phyloP scores from a whole-genome alignment of 2,888 invertebrate genomes.

The Perdita meconis region DNA sequence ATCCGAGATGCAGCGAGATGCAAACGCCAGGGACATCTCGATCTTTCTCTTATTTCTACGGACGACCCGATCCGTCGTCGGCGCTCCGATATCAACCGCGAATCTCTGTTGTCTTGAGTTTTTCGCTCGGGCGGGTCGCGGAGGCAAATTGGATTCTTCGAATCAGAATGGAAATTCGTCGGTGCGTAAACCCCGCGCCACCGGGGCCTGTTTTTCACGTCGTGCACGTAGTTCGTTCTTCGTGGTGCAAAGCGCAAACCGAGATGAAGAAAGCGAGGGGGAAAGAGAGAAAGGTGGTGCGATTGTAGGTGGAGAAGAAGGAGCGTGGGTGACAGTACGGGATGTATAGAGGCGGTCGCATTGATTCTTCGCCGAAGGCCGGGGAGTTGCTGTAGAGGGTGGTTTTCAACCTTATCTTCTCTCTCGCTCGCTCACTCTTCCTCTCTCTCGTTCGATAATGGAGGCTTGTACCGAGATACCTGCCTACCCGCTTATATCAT shows the following conservation, averaged over 20 bases:
- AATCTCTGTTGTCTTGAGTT: constrained; percentile 50
- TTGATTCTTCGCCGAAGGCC: constrained; percentile 68
- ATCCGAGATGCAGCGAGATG: constrained; percentile 16
- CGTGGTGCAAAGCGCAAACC: background rate
- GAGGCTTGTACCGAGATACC: constrained; percentile 57
- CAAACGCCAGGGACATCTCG: background rate
- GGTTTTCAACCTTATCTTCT: constrained; percentile 48
- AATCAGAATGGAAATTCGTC: constrained; percentile 62
- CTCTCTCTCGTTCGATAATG: constrained; percentile 64
- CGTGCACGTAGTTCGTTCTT: constrained; percentile 48
- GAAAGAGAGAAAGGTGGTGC: background rate
- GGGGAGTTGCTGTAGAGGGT: constrained; percentile 38
- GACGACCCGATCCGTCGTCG: background rate
- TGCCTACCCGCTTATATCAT: constrained; percentile 36
- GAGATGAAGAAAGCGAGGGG: background rate
- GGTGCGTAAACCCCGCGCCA: constrained; percentile 52
- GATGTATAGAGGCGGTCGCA: constrained; percentile 58
- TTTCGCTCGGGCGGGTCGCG: constrained; percentile 45
- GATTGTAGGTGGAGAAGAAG: constrained; percentile 23
- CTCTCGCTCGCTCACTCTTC: constrained; percentile 29
- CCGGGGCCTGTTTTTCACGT: constrained; percentile 40
- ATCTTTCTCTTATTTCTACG: constrained; percentile 27
- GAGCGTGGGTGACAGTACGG: constrained; percentile 35
- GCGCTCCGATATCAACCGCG: constrained; percentile 28
- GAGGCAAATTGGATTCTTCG: constrained; percentile 63